Evolutionary conservation across 2,888 invertebrate species (phyloP).

Genomic region (Acleris sparsana): DNA sequence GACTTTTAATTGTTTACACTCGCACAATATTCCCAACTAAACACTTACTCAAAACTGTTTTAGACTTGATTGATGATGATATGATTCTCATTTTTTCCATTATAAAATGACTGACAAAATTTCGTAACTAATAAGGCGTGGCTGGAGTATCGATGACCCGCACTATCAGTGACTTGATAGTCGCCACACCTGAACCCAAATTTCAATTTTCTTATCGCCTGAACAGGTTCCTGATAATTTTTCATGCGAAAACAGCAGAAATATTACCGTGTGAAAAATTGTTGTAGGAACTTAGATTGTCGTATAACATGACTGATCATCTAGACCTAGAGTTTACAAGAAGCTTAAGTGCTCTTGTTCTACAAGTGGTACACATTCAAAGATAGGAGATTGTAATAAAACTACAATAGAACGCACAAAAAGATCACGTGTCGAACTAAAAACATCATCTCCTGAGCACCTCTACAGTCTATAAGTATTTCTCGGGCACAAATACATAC

Average conservation of each 20-base stretch:
- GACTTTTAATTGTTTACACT: no score
- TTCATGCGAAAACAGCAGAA: slow-evolving; percentile 54
- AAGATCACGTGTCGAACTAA: no score
- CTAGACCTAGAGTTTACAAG: background rate
- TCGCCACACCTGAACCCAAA: slow-evolving; percentile 74
- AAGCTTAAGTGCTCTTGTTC: background rate
- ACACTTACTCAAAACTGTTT: no score
- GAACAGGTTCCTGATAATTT: slow-evolving; percentile 49
- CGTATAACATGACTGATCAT: background rate
- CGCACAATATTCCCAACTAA: no score
- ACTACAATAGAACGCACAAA: no score
- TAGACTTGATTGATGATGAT: no score
- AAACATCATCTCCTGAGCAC: no score
- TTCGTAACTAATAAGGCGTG: slow-evolving; percentile 31
- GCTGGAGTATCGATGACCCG: slow-evolving; percentile 38
- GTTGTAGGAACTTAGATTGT: background rate
- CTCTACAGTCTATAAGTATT: no score
- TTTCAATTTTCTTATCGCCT: slow-evolving; percentile 58
- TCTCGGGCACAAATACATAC: no score
- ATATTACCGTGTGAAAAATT: slow-evolving; percentile 14
- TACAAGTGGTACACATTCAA: no score
- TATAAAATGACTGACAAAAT: slow-evolving; percentile 10
- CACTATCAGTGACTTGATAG: slow-evolving; percentile 51
- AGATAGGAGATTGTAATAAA: no score
- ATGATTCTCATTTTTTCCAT: background rate